phyloP scores from a whole-genome alignment of 1,140 invertebrate genomes.

The Tetragnatha versicolor region DNA sequence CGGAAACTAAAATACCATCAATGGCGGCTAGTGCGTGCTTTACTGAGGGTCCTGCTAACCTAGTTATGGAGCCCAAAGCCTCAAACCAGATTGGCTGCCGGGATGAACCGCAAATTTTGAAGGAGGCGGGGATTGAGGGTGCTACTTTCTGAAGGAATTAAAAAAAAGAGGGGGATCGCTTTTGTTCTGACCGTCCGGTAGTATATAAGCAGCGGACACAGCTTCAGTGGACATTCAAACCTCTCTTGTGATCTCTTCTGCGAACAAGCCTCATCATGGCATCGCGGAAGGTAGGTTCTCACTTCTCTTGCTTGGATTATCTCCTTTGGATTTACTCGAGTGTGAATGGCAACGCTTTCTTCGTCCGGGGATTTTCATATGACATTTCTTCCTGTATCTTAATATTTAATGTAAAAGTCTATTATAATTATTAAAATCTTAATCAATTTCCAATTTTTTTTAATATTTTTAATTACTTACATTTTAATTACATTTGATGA shows the following conservation, averaged over 20 bases:
- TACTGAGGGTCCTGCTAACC: slow-evolving; percentile 41
- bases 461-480: no score
- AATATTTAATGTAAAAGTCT: no score
- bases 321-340: slow-evolving; percentile 33
- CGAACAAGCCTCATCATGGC: slow-evolving; percentile 38
- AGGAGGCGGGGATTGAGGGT: slow-evolving; percentile 35
- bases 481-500: no score
- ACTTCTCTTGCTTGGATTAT: background rate
- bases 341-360: no score
- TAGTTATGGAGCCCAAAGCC: slow-evolving; percentile 31
- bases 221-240: slow-evolving; percentile 41
- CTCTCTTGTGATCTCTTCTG: slow-evolving; percentile 34
- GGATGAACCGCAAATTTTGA: slow-evolving; percentile 38
- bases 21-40: slow-evolving; percentile 37
- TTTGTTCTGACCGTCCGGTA: slow-evolving; percentile 3
- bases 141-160: slow-evolving; percentile 34
- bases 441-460: no score
- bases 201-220: slow-evolving; percentile 3
- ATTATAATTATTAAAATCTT: no score
- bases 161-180: background rate
- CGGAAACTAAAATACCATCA: slow-evolving; percentile 51
- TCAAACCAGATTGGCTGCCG: slow-evolving; percentile 36
- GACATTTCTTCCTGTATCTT: no score
- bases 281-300: slow-evolving; percentile 47
- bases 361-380: no score